Conservation (phyloP, 53 echinoderm and acorn worm species). For the Paracentrotus lividus region DNA sequence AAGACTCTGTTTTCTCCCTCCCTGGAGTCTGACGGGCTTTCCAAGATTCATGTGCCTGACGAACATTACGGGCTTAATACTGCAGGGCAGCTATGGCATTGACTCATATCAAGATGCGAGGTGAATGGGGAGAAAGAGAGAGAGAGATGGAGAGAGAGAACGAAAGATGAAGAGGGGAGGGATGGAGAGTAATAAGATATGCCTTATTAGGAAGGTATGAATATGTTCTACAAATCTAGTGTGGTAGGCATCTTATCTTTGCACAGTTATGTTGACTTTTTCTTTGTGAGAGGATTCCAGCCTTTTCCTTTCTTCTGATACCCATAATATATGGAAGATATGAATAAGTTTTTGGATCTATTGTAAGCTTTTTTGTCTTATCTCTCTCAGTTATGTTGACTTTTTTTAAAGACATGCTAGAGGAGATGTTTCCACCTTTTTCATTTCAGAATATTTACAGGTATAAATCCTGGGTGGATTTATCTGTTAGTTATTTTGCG, state of each 20-base stretch:
- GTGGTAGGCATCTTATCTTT: not conserved
- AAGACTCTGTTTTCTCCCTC: not conserved
- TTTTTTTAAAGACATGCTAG: too few relatives aligned
- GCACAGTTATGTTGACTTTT: not conserved
- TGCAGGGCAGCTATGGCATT: not conserved
- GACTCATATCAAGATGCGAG: not conserved
- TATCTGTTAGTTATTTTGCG: too few relatives aligned
- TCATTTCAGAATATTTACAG: too few relatives aligned
- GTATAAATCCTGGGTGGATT: too few relatives aligned
- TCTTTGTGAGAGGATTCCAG: too few relatives aligned
- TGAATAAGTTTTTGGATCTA: too few relatives aligned
- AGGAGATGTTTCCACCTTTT: too few relatives aligned
- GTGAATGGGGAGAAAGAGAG: not conserved
- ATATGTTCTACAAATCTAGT: not conserved
- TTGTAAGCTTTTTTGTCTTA: too few relatives aligned
- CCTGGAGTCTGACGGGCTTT: constrained; percentile 11
- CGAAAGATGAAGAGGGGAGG: not conserved
- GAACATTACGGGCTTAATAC: constrained; percentile 19
- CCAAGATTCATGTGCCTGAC: constrained; percentile 7
- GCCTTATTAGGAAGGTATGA: constrained; percentile 23
- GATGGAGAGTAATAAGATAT: not conserved
- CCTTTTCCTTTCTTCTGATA: too few relatives aligned
- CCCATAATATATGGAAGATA: too few relatives aligned
- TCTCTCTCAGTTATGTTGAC: too few relatives aligned
- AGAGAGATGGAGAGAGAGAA: not conserved